Conservation (phyloP, 35 echinoderm and acorn worm genomes). For the Nesometra sesokonis region DNA sequence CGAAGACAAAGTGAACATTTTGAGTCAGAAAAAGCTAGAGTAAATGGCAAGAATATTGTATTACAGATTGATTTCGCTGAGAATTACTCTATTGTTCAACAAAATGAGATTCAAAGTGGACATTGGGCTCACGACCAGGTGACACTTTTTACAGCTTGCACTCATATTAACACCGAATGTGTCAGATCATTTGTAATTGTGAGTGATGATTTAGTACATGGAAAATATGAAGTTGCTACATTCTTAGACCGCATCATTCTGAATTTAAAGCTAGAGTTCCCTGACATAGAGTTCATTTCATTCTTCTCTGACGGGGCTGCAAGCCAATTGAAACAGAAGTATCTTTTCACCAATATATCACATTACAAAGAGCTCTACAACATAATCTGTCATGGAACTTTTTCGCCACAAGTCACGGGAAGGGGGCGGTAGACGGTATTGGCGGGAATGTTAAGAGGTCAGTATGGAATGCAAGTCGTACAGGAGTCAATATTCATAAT, state of each 20-base stretch:
- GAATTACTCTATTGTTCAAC: slow-evolving; percentile 28
- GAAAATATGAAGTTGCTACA: slow-evolving; percentile 27
- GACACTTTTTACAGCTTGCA: background rate
- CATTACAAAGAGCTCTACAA: slow-evolving; percentile 20
- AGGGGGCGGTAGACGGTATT: slow-evolving; percentile 41
- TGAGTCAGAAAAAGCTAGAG: slow-evolving; percentile 28
- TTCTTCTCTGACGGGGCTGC: slow-evolving; percentile 39
- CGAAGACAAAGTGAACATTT: slow-evolving; percentile 42
- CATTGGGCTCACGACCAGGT: slow-evolving; percentile 15
- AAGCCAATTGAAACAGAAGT: slow-evolving; percentile 31
- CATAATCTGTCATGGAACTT: slow-evolving; percentile 26
- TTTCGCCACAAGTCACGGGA: slow-evolving; percentile 32
- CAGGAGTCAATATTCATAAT: too few species aligned
- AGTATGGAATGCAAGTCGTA: too few species aligned
- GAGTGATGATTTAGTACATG: background rate
- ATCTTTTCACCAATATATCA: slow-evolving; percentile 14
- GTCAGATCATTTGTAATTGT: too few species aligned
- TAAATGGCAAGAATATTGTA: slow-evolving; percentile 18
- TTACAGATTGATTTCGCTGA: slow-evolving; percentile 49
- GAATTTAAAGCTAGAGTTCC: slow-evolving; percentile 6
- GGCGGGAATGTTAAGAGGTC: slow-evolving; percentile 11
- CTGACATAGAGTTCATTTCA: slow-evolving; percentile 4
- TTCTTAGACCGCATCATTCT: slow-evolving; percentile 29
- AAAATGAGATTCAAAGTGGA: slow-evolving; percentile 44
- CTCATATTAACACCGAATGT: background rate